phyloP scores from a whole-genome alignment of 2,113 vertebrate species.

The Mobula hypostoma region DNA sequence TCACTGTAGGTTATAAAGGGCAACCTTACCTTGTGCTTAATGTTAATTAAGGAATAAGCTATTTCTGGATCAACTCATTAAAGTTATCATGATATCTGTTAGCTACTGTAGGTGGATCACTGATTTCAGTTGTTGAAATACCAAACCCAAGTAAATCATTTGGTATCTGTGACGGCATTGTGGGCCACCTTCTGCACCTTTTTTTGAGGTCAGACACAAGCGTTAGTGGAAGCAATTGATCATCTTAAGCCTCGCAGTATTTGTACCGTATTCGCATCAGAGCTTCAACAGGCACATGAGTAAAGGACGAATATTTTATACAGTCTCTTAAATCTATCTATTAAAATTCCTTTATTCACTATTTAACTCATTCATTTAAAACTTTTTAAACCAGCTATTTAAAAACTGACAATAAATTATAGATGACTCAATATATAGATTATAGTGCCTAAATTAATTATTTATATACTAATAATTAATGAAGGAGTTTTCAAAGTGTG shows the following conservation, averaged over 20 bases:
- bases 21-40: not conserved
- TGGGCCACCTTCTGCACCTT: not conserved
- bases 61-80: slow-evolving; percentile 1
- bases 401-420: not conserved
- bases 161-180: not conserved
- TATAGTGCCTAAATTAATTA: not conserved
- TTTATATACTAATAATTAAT: not conserved
- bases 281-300: not conserved
- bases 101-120: slow-evolving; percentile 3
- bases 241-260: not conserved
- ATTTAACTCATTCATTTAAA: not conserved
- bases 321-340: not conserved
- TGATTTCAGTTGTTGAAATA: not conserved
- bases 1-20: not conserved
- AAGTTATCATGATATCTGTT: not conserved
- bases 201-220: not conserved
- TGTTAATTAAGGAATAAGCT: slow-evolving; percentile 27
- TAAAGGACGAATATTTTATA: not conserved
- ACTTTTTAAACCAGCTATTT: not conserved
- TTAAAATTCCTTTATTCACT: not conserved
- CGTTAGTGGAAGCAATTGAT: slow-evolving; percentile 9
- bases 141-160: not conserved
- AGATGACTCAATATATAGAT: too few species aligned
- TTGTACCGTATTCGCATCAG: not conserved
- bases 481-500: not conserved